A percentile compares a stretch with the other conserved stretches of the same genome.
These are phyloP conservation scores for Rhadinocentrus ornatus DNA, from an alignment of 2,797 vertebrate genomes.

Conservation along the genomic window DNA sequence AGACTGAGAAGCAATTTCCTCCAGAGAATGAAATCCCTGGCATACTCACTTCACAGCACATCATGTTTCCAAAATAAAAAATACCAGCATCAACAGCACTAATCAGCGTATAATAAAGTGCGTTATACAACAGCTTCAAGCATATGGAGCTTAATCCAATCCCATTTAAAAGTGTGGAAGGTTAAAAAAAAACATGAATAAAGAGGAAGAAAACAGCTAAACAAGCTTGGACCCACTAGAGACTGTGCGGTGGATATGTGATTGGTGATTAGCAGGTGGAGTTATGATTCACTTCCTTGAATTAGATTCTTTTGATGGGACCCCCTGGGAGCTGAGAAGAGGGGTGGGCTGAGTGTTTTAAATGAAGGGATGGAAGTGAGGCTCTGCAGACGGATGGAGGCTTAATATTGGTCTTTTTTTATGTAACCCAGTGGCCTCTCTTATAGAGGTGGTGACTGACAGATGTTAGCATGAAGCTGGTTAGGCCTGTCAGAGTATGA, in stretches of 20 bases:
- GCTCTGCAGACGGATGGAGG: constrained; percentile 7
- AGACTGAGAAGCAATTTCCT: constrained; percentile 28
- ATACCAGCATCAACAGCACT: constrained; percentile 32
- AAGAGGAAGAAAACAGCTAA: constrained; percentile 48
- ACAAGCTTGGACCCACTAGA: constrained; percentile 47
- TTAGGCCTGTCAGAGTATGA: constrained; percentile 22
- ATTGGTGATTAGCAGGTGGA: constrained; percentile 70
- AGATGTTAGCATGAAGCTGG: constrained; percentile 23
- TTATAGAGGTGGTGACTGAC: constrained; percentile 24
- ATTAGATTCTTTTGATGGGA: constrained; percentile 62
- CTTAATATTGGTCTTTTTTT: neutral
- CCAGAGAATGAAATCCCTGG: constrained; percentile 8
- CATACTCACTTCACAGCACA: constrained; percentile 22
- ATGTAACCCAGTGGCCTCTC: constrained; percentile 41
- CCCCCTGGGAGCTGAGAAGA: constrained; percentile 24
- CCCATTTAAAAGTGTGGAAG: constrained; percentile 45
- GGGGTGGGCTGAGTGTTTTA: constrained; percentile 33
- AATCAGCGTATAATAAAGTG: constrained; percentile 54
- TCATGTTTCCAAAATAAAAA: constrained; percentile 16
- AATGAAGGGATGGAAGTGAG: constrained; percentile 49
- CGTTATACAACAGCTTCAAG: constrained; percentile 55
- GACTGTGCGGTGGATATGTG: constrained; percentile 15
- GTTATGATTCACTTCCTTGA: constrained; percentile 66
- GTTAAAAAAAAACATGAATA: constrained; percentile 43
- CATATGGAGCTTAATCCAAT: constrained; percentile 37